These are phyloP conservation scores for Thysanoteuthis rhombus DNA, from an alignment of 2,888 invertebrate species.

Conservation along the genomic window DNA sequence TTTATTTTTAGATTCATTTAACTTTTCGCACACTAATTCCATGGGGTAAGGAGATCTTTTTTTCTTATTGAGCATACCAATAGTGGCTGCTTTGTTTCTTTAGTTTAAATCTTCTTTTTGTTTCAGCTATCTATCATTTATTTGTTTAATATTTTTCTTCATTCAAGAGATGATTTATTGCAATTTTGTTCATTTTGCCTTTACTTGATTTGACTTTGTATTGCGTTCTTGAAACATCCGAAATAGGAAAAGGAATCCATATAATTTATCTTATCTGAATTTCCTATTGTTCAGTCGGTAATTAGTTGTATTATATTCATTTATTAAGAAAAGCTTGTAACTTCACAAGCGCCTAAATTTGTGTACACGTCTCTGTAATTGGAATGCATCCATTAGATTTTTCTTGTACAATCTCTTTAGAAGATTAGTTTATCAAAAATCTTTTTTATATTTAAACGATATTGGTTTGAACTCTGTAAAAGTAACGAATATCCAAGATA, in stretches of 20 bases:
- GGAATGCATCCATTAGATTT: not conserved
- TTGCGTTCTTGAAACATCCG: not conserved
- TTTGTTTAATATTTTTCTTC: no score
- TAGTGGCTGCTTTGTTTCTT: no score
- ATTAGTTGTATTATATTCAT: not conserved
- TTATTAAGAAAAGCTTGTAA: not conserved
- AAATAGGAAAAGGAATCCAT: not conserved
- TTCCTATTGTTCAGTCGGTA: not conserved
- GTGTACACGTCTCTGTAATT: not conserved
- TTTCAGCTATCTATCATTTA: no score
- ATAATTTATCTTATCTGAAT: not conserved
- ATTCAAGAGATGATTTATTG: no score
- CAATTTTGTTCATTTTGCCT: no score
- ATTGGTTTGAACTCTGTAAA: not conserved
- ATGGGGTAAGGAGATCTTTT: constrained; percentile 1
- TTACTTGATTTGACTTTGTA: no score
- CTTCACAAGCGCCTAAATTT: no score
- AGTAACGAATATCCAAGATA: not conserved
- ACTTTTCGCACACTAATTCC: not conserved
- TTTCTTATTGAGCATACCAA: not conserved
- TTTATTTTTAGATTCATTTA: not conserved
- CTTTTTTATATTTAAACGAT: not conserved
- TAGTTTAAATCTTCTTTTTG: not conserved
- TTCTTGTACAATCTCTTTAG: not conserved
- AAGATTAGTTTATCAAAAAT: not conserved